These are phyloP conservation scores for Montipora foliosa DNA, from an alignment of 64 coral and sea anemone genomes.

Conservation along the genomic window DNA sequence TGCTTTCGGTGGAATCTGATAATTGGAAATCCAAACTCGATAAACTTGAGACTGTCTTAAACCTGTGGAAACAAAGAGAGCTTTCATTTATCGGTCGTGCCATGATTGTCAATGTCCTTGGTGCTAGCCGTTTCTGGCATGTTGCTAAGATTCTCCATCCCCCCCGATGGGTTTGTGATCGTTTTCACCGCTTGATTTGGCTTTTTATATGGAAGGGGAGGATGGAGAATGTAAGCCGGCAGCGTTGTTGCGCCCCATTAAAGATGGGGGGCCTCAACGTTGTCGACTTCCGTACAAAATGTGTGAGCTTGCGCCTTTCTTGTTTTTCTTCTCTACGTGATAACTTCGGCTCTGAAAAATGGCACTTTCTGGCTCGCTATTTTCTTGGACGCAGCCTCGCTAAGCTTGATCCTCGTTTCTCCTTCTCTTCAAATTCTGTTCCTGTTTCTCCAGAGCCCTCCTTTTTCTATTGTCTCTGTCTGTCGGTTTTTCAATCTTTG, in stretches of 20 bases:
- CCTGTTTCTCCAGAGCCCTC: not conserved
- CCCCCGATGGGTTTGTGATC: not conserved
- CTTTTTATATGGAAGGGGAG: not conserved
- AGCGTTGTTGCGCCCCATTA: not conserved
- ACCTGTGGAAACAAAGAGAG: not conserved
- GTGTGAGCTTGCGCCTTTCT: not conserved
- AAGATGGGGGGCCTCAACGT: not conserved
- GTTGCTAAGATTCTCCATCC: not conserved
- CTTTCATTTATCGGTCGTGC: not conserved
- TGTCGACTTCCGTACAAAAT: not conserved
- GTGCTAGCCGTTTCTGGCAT: not conserved
- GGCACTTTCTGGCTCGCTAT: not conserved
- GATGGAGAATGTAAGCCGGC: not conserved
- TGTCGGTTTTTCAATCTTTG: not conserved
- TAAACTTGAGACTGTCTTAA: not conserved
- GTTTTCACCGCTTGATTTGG: not conserved
- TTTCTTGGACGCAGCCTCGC: not conserved
- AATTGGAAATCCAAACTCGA: conserved; percentile 1
- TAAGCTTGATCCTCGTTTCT: not conserved
- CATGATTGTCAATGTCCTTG: conserved; percentile 8
- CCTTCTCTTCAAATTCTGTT: not conserved
- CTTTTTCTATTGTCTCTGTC: not conserved
- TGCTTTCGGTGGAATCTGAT: not conserved
- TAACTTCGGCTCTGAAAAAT: not conserved
- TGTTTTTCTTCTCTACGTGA: not conserved